Percentiles rank a stretch among this genome's conserved stretches.
These are phyloP conservation scores for Sisor rabdophorus DNA, from an alignment of 2,113 vertebrate genomes.

Conservation along the genomic window DNA sequence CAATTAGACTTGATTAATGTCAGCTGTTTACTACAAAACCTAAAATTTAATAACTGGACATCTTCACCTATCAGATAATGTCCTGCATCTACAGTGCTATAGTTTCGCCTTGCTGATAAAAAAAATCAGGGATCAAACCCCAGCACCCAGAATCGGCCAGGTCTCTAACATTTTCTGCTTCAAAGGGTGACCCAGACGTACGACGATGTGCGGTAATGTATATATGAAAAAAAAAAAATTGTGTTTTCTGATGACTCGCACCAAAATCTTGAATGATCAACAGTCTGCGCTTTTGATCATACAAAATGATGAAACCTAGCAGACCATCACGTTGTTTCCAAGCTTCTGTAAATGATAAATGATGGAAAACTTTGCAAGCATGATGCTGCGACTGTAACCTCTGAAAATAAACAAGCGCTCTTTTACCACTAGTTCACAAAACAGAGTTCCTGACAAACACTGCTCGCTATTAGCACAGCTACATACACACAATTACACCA, in stretches of 20 bases:
- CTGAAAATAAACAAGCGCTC: constrained; percentile 1
- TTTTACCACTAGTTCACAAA: constrained; percentile 20
- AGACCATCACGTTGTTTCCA: background rate
- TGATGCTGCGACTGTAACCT: background rate
- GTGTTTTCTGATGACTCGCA: too few species aligned
- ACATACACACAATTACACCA: constrained; percentile 35
- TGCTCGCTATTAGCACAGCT: constrained; percentile 12
- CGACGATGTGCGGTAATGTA: too few species aligned
- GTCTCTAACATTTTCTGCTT: too few species aligned
- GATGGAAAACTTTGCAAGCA: background rate
- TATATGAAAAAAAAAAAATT: too few species aligned
- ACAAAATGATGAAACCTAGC: constrained; percentile 19
- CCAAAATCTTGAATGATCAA: too few species aligned
- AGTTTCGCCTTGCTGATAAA: too few species aligned
- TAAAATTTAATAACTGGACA: background rate
- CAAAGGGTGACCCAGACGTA: too few species aligned
- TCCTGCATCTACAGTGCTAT: background rate
- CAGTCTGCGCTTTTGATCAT: constrained; percentile 2
- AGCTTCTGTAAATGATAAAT: background rate
- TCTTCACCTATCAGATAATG: background rate
- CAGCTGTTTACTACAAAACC: constrained; percentile 12
- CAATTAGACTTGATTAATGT: constrained; percentile 6
- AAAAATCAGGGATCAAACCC: too few species aligned
- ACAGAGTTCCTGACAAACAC: constrained; percentile 16
- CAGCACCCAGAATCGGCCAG: too few species aligned